phyloP scores from a whole-genome alignment of 2,113 vertebrate species.

The Ameiurus melas region DNA sequence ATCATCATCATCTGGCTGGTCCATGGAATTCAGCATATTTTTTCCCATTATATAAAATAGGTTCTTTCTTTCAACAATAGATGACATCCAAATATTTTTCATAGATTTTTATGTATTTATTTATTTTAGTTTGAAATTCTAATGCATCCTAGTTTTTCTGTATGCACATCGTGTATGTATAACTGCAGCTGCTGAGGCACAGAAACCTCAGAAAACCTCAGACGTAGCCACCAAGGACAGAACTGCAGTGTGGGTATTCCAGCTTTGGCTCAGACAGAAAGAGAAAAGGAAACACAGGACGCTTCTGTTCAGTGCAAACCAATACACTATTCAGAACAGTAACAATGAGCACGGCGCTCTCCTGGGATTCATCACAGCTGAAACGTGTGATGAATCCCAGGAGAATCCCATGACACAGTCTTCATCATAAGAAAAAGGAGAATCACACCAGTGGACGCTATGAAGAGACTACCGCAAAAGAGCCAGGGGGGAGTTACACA shows the following conservation, averaged over 20 bases:
- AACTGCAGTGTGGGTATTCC: not conserved
- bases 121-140: not conserved
- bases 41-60: not conserved
- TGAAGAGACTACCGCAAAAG: not conserved
- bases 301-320: slow-evolving; percentile 21
- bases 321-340: slow-evolving; percentile 16
- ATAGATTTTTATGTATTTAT: not conserved
- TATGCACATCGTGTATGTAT: not conserved
- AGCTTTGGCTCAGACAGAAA: slow-evolving; percentile 5
- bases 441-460: not conserved
- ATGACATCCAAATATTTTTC: not conserved
- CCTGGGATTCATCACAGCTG: not conserved
- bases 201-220: not conserved
- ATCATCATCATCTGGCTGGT: not conserved
- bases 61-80: not conserved
- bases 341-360: not conserved
- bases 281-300: not conserved
- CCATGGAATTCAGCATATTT: not conserved
- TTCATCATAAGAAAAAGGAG: not conserved
- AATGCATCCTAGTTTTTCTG: not conserved
- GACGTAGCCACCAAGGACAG: not conserved
- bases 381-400: not conserved
- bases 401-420: not conserved
- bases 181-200: not conserved
- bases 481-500: not conserved